Evolutionary conservation across 2,797 vertebrate species (phyloP), one percentile per base, ranked within the genome.

Genomic region (Orestias chungarensis): DNA sequence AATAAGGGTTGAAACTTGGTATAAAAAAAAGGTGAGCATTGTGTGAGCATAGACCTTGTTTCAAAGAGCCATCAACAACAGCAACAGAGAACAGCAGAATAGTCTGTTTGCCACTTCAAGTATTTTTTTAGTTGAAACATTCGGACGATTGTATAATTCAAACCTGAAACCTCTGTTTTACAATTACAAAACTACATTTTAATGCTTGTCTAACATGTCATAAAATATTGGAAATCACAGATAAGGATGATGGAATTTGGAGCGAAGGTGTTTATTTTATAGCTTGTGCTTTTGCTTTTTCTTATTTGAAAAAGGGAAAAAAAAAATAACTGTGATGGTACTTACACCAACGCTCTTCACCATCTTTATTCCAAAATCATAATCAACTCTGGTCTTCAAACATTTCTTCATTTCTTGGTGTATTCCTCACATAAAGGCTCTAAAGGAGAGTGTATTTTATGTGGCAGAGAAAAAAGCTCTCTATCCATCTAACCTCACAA

Each of bases 391-490:
- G 46, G 38, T n/a, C 25, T 68, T 71, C 29, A 11, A 71, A 59
- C 55, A 38, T 29, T 47, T 47, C n/a, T 15, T 74, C 18, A 11
- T 40, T 62, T 40, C 23, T 40, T 40, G 2, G 15, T n/a, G 50
- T 75, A 9, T 57, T 68, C 49, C 33, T 72, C 35, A 17, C 75
- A 70, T 49, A 40, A 64, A 46, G 12, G 8, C 50, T 44, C 49
- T 44, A 2, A 46, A 54, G 68, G 27, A 12, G 46, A 66, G 67
- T 47, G 57, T 3, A n/a, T 76, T 70, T 82, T 27, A 67, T 82
- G 66, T 49, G 66, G 79, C 81, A 61, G 73, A 29, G 38, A 67
- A 84, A 47, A 67, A 84, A 47, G 83, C 78, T 87, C 82, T 84
- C 83, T 23, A 78, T 78, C 72, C 35, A 4, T 64, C 73, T n/a